Conservation (phyloP, 2,113 vertebrate genomes). For the Cynoglossus semilaevis region DNA sequence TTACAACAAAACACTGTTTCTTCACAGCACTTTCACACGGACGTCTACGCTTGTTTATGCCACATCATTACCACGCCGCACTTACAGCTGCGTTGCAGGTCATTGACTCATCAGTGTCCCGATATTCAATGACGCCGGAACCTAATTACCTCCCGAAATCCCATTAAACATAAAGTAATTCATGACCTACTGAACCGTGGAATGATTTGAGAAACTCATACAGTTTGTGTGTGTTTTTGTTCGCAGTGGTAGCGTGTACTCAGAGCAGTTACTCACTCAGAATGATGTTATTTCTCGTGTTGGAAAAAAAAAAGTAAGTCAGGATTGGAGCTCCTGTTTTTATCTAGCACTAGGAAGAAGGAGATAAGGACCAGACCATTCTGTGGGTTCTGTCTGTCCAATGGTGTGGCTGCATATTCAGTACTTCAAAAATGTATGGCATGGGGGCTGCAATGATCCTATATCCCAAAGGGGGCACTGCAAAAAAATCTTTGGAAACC, state of each 20-base stretch:
- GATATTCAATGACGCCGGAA: constrained; percentile 29
- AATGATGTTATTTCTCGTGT: not conserved
- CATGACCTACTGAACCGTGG: constrained; percentile 22
- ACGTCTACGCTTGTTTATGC: constrained; percentile 5
- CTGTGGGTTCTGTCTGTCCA: no score
- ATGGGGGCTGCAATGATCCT: no score
- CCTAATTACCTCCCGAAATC: constrained; percentile 48
- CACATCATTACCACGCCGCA: constrained; percentile 8
- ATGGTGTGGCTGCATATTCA: no score
- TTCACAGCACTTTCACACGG: not conserved
- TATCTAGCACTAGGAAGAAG: no score
- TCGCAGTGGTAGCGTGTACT: not conserved
- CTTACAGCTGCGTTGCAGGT: constrained; percentile 18
- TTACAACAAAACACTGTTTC: constrained; percentile 5
- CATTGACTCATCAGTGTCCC: constrained; percentile 29
- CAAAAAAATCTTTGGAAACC: no score
- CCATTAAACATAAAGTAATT: constrained; percentile 32
- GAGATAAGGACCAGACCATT: no score
- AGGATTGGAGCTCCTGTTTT: no score
- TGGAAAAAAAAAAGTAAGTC: no score
- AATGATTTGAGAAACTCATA: constrained; percentile 5
- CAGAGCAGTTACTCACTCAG: not conserved
- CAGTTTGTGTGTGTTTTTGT: constrained; percentile 7
- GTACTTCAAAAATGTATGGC: no score
- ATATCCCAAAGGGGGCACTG: no score